Conservation (phyloP, 2,113 vertebrate genomes). For the Boulengeromyrus knoepffleri region DNA sequence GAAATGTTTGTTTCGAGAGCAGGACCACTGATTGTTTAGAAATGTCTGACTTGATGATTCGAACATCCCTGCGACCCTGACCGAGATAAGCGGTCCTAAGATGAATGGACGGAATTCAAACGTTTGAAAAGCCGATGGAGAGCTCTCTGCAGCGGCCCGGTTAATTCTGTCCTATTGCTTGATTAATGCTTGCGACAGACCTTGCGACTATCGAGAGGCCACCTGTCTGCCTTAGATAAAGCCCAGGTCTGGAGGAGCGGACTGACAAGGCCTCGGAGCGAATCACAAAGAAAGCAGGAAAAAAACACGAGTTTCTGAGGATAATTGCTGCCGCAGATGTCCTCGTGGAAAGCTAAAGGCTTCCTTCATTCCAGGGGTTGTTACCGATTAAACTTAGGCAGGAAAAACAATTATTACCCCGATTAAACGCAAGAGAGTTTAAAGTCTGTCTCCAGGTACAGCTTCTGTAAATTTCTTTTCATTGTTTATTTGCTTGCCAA, state of each 20-base stretch:
- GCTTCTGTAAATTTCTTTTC: not conserved
- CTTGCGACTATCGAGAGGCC: not conserved
- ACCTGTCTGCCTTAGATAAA: not conserved
- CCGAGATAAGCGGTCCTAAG: not conserved
- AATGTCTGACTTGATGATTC: not conserved
- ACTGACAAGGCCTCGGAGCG: not conserved
- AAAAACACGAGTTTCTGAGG: not conserved
- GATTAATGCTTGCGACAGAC: not conserved
- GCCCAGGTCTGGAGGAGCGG: not conserved
- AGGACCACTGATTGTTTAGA: not conserved
- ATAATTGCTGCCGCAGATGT: not conserved
- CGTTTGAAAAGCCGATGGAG: not conserved
- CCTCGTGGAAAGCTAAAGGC: not conserved
- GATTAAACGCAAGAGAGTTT: not conserved
- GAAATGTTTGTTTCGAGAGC: not conserved
- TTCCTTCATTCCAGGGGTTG: not conserved
- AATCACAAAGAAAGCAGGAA: not conserved
- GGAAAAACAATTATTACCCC: not conserved
- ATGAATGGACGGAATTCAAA: not conserved
- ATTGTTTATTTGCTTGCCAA: not conserved
- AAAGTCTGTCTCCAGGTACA: not conserved
- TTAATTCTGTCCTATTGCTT: not conserved
- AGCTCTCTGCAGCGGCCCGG: not conserved
- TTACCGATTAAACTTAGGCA: not conserved
- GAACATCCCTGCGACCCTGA: not conserved